These are phyloP conservation scores for Nannobrachium achirus DNA, from an alignment of 2,113 vertebrate genomes.

Conservation along the genomic window DNA sequence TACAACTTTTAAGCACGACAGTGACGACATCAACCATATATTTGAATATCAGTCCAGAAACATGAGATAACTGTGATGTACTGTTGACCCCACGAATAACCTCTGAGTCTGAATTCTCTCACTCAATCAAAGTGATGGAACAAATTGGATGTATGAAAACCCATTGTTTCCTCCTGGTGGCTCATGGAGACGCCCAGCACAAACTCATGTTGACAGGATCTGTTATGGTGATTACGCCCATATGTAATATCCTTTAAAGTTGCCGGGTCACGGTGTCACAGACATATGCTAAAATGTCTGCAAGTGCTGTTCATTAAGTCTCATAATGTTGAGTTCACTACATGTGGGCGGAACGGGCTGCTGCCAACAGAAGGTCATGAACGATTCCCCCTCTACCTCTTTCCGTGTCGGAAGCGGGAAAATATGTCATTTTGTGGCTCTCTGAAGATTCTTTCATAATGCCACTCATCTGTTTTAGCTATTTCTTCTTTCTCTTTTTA, in stretches of 20 bases:
- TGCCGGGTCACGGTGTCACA: slow-evolving; percentile 59
- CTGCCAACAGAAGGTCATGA: slow-evolving; percentile 55
- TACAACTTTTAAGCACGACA: too few species aligned
- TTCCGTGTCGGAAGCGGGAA: slow-evolving; percentile 69
- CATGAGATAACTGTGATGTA: background rate
- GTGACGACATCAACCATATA: too few species aligned
- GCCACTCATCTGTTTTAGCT: slow-evolving; percentile 63
- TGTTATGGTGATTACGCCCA: slow-evolving; percentile 61
- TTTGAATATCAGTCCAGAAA: background rate
- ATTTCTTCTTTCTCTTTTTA: slow-evolving; percentile 41
- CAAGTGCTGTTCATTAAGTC: slow-evolving; percentile 64
- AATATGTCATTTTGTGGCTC: slow-evolving; percentile 37
- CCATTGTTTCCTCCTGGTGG: slow-evolving; percentile 14
- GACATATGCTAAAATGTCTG: slow-evolving; percentile 46
- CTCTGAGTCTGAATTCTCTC: background rate
- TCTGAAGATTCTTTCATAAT: slow-evolving; percentile 51
- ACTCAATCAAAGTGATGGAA: background rate
- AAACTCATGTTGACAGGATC: slow-evolving; percentile 22
- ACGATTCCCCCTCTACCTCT: slow-evolving; percentile 40
- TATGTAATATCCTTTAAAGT: slow-evolving; percentile 52
- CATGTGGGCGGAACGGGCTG: slow-evolving; percentile 52
- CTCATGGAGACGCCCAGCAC: slow-evolving; percentile 11
- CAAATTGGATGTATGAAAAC: slow-evolving; percentile 6
- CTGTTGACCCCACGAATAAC: background rate
- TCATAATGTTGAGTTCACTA: slow-evolving; percentile 60